A percentile compares a stretch with the other conserved stretches of the same genome.
Evolutionary conservation across 2,113 vertebrate species (phyloP).

Genomic region (Heterotilapia buettikoferi): DNA sequence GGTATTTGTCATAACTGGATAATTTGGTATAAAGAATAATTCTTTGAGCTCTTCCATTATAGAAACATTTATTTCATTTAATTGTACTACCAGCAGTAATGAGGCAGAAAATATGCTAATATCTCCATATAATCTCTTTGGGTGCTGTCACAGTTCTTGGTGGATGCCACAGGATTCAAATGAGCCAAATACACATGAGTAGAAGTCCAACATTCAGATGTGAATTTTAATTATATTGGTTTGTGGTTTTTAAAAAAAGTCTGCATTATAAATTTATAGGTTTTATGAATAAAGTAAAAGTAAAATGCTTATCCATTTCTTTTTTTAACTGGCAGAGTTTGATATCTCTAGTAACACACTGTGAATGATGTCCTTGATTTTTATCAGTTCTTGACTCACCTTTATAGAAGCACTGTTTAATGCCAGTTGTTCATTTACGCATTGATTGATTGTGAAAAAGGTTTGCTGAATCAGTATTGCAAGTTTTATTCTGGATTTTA

Average conservation of each 20-base stretch:
- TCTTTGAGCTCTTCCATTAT: background rate
- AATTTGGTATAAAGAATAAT: background rate
- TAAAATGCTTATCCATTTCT: background rate
- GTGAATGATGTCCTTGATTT: background rate
- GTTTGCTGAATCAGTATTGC: background rate
- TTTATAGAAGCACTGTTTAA: background rate
- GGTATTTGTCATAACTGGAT: background rate
- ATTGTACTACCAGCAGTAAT: slow-evolving; percentile 8
- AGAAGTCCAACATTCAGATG: background rate
- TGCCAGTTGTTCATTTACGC: background rate
- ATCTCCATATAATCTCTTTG: background rate
- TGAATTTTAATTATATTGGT: background rate
- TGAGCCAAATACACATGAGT: background rate
- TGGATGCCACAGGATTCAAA: slow-evolving; percentile 2
- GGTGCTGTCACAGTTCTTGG: background rate
- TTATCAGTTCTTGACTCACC: background rate
- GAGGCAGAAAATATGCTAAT: slow-evolving; percentile 12
- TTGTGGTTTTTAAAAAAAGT: background rate
- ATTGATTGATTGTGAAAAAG: background rate
- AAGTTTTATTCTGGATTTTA: background rate
- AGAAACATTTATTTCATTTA: background rate
- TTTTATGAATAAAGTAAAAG: background rate
- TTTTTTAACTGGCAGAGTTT: background rate
- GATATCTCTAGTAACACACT: background rate
- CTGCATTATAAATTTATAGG: background rate